A percentile compares a stretch with the other conserved stretches of the same genome.
Evolutionary conservation across 2,888 invertebrate species (phyloP).

Genomic region (Agrilus mali): DNA sequence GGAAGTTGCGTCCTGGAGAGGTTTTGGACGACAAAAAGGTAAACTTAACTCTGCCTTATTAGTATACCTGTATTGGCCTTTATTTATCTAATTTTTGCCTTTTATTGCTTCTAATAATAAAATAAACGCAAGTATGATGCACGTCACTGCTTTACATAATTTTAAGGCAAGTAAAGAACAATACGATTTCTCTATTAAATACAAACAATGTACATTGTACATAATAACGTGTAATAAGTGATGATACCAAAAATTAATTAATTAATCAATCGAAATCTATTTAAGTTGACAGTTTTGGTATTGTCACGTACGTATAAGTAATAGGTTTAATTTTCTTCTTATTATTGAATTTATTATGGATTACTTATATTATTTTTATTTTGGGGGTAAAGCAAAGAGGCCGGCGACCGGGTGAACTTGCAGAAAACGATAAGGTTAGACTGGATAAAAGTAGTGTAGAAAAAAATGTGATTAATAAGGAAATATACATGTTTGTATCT

Average conservation of each 20-base stretch:
- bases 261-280: too few relatives aligned
- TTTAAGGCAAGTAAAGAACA: too few relatives aligned
- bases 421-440: conserved; percentile 53
- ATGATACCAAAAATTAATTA: too few relatives aligned
- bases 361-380: conserved; percentile 41
- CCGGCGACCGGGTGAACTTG: conserved; percentile 71
- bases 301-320: conserved; percentile 5
- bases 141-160: too few relatives aligned
- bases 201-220: too few relatives aligned
- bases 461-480: conserved; percentile 13
- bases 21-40: conserved; percentile 90
- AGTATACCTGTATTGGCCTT: conserved; percentile 11
- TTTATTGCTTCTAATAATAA: background rate
- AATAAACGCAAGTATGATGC: too few relatives aligned
- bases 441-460: conserved; percentile 17
- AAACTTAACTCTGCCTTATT: conserved; percentile 32
- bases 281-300: too few relatives aligned
- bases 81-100: conserved; percentile 16
- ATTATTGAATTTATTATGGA: conserved; percentile 26
- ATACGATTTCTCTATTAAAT: too few relatives aligned
- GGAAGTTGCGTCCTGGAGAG: conserved; percentile 89
- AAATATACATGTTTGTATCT: conserved; percentile 32
- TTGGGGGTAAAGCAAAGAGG: conserved; percentile 53
- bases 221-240: too few relatives aligned
- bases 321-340: conserved; percentile 6